These are phyloP conservation scores for Drosophila trapezifrons DNA, from an alignment of 1,140 invertebrate species.

Conservation along the genomic window DNA sequence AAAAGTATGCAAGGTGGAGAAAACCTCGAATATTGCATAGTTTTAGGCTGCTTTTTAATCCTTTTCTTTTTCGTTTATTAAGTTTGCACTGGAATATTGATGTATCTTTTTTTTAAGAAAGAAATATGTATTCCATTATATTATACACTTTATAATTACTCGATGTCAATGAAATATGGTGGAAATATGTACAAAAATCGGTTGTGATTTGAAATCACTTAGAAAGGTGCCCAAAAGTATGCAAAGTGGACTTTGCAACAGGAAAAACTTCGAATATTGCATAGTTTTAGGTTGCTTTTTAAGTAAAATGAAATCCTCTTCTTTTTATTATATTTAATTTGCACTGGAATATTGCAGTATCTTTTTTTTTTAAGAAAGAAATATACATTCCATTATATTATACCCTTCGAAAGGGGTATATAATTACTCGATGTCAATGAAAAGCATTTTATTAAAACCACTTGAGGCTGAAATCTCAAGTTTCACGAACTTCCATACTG, in stretches of 20 bases:
- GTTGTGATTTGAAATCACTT: background rate
- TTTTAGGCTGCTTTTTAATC: background rate
- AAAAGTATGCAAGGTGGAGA: too few species aligned
- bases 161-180: background rate
- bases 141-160: background rate
- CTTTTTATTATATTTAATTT: too few species aligned
- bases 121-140: background rate
- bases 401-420: background rate
- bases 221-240: background rate
- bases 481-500: background rate
- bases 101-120: background rate
- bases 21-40: background rate
- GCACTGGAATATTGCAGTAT: too few species aligned
- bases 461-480: slow-evolving; percentile 3
- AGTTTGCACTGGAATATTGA: too few species aligned
- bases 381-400: too few species aligned
- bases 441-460: background rate
- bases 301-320: too few species aligned
- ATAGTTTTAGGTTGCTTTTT: background rate
- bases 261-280: background rate
- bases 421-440: slow-evolving; percentile 7
- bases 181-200: background rate
- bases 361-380: background rate
- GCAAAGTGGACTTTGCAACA: too few species aligned
- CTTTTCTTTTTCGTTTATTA: background rate